Evolutionary conservation across 2,113 vertebrate species (phyloP).

Genomic region (Tympanuchus pallidicinctus): DNA sequence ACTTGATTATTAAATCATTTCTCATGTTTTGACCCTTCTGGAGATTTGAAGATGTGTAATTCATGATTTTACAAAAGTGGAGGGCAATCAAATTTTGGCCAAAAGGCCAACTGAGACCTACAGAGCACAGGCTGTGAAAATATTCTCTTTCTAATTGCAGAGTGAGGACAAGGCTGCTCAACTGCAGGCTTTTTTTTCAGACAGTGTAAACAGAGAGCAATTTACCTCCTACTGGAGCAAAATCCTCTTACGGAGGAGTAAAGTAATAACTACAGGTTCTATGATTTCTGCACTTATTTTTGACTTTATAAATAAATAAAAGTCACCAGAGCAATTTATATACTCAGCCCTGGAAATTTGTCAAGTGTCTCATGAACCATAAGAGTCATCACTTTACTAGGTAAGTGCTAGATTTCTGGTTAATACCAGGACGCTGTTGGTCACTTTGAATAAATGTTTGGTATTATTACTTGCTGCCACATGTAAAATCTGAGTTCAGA

Average conservation of each 20-base stretch:
- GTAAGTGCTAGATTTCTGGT: neutral
- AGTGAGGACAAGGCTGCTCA: constrained; percentile 15
- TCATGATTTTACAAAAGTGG: neutral
- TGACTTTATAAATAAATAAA: constrained; percentile 40
- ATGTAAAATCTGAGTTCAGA: neutral
- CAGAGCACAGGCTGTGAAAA: neutral
- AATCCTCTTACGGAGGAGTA: constrained; percentile 32
- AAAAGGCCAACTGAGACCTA: neutral
- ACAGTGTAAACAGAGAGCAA: constrained; percentile 50
- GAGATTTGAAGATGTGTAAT: neutral
- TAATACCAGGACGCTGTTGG: neutral
- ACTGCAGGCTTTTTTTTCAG: constrained; percentile 51
- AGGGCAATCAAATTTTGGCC: neutral
- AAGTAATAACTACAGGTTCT: constrained; percentile 53
- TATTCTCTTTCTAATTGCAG: neutral
- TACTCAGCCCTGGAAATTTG: neutral
- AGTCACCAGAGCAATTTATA: neutral
- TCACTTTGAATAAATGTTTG: neutral
- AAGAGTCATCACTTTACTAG: neutral
- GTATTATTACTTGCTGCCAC: neutral
- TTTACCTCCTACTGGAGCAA: constrained; percentile 47
- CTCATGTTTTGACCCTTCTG: neutral
- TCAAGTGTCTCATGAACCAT: neutral
- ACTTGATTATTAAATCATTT: neutral
- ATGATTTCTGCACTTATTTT: constrained; percentile 10